A percentile compares a stretch with the other conserved stretches of the same genome.
Conservation (phyloP, 2,113 vertebrate species). For the Sylvia atricapilla region DNA sequence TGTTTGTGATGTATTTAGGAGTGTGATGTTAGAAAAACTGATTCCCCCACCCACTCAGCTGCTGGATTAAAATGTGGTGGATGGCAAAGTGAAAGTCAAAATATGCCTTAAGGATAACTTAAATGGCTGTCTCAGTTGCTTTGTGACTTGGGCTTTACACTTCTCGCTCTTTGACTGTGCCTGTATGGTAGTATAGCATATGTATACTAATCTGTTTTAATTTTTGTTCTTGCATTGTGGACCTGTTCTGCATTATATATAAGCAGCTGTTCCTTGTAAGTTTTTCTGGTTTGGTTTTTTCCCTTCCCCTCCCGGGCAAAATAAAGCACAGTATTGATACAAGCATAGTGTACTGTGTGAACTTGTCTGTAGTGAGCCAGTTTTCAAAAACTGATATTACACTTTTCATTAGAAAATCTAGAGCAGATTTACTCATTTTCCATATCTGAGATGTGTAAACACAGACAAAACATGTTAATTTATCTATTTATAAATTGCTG, state of each 20-base stretch:
- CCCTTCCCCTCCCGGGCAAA: neutral
- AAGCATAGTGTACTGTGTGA: neutral
- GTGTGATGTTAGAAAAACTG: neutral
- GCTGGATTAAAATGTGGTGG: neutral
- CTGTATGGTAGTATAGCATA: neutral
- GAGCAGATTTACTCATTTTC: neutral
- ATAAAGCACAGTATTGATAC: neutral
- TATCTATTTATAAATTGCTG: neutral
- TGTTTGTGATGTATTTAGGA: neutral
- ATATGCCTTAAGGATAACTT: neutral
- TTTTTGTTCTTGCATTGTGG: conserved; percentile 67
- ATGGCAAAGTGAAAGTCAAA: neutral
- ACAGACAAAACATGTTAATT: neutral
- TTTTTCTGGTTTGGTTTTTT: neutral
- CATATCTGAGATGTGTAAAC: neutral
- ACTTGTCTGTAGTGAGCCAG: neutral
- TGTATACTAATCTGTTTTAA: conserved; percentile 69
- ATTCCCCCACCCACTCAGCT: neutral
- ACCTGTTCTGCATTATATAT: conserved; percentile 59
- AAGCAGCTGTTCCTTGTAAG: conserved; percentile 74
- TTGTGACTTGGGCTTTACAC: neutral
- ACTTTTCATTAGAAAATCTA: neutral
- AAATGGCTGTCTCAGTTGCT: neutral
- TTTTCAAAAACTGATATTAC: neutral
- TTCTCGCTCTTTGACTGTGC: neutral